Evolutionary conservation across 2,113 vertebrate species (phyloP).

Genomic region (Tupaia chinensis): DNA sequence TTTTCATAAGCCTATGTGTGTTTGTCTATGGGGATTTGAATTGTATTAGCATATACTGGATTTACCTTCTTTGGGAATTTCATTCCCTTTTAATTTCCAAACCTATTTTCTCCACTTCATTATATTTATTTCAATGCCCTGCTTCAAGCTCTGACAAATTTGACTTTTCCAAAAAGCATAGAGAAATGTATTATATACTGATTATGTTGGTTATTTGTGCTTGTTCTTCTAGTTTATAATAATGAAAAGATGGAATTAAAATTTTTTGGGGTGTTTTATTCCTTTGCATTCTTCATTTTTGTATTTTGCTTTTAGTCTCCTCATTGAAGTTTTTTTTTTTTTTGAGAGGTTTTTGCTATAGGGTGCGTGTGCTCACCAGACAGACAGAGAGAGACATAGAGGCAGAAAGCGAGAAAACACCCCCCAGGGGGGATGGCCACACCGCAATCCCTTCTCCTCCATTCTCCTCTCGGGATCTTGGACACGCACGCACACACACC

Average conservation of each 20-base stretch:
- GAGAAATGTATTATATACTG: not conserved
- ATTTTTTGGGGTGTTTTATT: not conserved
- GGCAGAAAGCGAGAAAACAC: too few species aligned
- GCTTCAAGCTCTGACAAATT: slow-evolving; percentile 2
- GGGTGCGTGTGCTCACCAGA: too few species aligned
- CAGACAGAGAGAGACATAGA: too few species aligned
- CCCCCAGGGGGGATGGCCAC: too few species aligned
- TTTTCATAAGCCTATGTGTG: not conserved
- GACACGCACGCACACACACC: too few species aligned
- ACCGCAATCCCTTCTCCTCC: too few species aligned
- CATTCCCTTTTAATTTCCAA: slow-evolving; percentile 37
- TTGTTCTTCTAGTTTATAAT: slow-evolving; percentile 4
- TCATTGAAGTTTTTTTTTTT: slow-evolving; percentile 27
- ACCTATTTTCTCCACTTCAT: not conserved
- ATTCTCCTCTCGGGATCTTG: too few species aligned
- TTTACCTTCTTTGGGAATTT: slow-evolving; percentile 48
- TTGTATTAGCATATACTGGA: not conserved
- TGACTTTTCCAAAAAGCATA: slow-evolving; percentile 27
- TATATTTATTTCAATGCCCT: not conserved
- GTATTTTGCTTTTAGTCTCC: slow-evolving; percentile 41
- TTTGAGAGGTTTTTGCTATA: too few species aligned
- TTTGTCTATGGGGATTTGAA: not conserved
- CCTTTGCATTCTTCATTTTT: slow-evolving; percentile 28
- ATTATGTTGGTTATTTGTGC: not conserved
- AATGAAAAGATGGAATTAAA: slow-evolving; percentile 29